These are phyloP conservation scores for Andricus quercusramuli DNA, from an alignment of 2,888 invertebrate species.

Conservation along the genomic window DNA sequence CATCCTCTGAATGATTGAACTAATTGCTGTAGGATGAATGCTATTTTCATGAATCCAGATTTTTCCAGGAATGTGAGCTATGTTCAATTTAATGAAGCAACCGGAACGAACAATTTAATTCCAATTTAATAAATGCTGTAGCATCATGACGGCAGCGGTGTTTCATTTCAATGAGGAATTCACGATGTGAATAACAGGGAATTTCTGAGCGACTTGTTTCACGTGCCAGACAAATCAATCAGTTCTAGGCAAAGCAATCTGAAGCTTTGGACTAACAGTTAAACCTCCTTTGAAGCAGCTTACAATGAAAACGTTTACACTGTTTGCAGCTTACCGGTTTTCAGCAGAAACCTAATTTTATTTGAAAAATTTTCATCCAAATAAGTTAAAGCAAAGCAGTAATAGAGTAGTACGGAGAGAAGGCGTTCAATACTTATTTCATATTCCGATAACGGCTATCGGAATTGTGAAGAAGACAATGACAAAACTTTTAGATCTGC, in stretches of 20 bases:
- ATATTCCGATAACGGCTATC: neutral
- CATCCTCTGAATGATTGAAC: constrained; percentile 18
- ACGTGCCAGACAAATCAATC: constrained; percentile 45
- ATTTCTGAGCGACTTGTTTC: constrained; percentile 23
- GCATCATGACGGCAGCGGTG: constrained; percentile 64
- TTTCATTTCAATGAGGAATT: constrained; percentile 68
- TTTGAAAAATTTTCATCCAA: neutral
- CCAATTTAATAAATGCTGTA: constrained; percentile 67
- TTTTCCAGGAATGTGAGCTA: constrained; percentile 33
- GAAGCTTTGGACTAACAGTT: constrained; percentile 18
- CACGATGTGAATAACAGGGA: constrained; percentile 58
- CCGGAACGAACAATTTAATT: constrained; percentile 69
- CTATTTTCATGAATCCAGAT: constrained; percentile 30
- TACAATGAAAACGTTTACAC: constrained; percentile 10
- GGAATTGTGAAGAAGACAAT: constrained; percentile 7
- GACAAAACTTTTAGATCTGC: constrained; percentile 24
- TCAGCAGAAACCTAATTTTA: neutral
- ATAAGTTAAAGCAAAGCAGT: neutral
- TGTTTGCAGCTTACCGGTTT: neutral
- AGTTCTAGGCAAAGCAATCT: constrained; percentile 35
- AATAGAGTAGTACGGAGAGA: neutral
- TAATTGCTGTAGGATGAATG: constrained; percentile 17
- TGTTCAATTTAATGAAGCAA: constrained; percentile 13
- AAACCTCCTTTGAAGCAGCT: constrained; percentile 45
- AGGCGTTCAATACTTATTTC: neutral